A percentile compares a stretch with the other conserved stretches of the same genome.
phyloP scores from a whole-genome alignment of 2,797 vertebrate genomes.

The Poeciliopsis paucimaculata region DNA sequence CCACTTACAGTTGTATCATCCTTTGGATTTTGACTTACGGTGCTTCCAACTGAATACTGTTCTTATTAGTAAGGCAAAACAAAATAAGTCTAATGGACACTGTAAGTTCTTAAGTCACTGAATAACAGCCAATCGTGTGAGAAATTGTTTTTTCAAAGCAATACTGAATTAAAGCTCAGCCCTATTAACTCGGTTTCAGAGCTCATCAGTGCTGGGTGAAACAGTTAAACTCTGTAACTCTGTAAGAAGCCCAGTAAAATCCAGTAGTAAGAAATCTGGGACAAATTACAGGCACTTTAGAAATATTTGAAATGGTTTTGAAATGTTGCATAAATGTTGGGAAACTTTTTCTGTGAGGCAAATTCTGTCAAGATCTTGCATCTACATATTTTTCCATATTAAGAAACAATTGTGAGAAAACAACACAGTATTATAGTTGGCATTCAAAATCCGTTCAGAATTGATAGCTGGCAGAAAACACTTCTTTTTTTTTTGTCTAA shows the following conservation, averaged over 20 bases:
- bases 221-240: conserved; percentile 17
- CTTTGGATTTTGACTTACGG: neutral
- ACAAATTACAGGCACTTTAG: conserved; percentile 22
- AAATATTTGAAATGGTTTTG: conserved; percentile 18
- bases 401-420: neutral
- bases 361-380: neutral
- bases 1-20: neutral
- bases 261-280: conserved; percentile 11
- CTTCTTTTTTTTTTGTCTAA: neutral
- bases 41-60: conserved; percentile 12
- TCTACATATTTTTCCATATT: neutral
- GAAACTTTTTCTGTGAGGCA: conserved; percentile 11
- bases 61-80: conserved; percentile 20
- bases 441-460: neutral
- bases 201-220: conserved; percentile 32
- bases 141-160: conserved; percentile 13
- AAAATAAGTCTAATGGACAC: conserved; percentile 33
- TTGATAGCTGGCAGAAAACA: conserved; percentile 9
- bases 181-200: conserved; percentile 28
- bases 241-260: conserved; percentile 22
- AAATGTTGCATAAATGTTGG: conserved; percentile 41
- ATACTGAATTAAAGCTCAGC: conserved; percentile 18
- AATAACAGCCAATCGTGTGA: conserved; percentile 27
- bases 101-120: neutral
- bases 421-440: neutral